Base-by-base conservation (phyloP, 2,113 vertebrate genomes). In the Hiodon alosoides region DNA sequence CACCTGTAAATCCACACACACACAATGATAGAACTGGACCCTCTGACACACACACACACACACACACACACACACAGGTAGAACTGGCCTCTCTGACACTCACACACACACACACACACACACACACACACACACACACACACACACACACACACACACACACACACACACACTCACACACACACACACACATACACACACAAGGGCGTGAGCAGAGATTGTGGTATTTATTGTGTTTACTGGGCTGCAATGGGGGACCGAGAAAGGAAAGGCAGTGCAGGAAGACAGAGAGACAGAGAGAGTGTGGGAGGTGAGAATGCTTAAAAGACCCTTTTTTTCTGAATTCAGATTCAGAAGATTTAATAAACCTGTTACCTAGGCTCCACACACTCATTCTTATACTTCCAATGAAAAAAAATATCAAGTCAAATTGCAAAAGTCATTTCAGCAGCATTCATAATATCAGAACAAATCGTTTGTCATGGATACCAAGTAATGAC, bases 271-370 rank as follows among this genome's bases (percentile, higher is more conserved):
- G 3, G 46, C 47, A 54, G 58, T 60, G 57, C 67, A 6, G 64
- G 7, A 10, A 50, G 10, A 76, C 61, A 77, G 62, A 46, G 71
- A 11, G 48, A 66, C 67, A 59, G 31, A 69, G 53, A 51, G 46
- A 58, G 62, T 59, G 78, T 58, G 47, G 47, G 75, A 77, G 60
- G 53, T 7, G n/a, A 47, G 57, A 73, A 66, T 8, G 47, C 61
- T 73, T 73, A 31, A 73, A 65, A 64, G 4, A 53, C 16, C 51
- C 31, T 31, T 31, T 31, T 31, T 31, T 47, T 16, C 61, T 73
- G 60, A 73, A 65, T 73, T 73, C 60, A 54, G 50, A 65, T 59
- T 52, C 31, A 31, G 31, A 48, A 59, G 70, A 11, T n/a, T 52
- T 62, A 72, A 72, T 51, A 51, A 73, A 60, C 10, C 61, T 8